Evolutionary conservation across 1,140 invertebrate genomes (phyloP).

Genomic region (Drosophila dunni): DNA sequence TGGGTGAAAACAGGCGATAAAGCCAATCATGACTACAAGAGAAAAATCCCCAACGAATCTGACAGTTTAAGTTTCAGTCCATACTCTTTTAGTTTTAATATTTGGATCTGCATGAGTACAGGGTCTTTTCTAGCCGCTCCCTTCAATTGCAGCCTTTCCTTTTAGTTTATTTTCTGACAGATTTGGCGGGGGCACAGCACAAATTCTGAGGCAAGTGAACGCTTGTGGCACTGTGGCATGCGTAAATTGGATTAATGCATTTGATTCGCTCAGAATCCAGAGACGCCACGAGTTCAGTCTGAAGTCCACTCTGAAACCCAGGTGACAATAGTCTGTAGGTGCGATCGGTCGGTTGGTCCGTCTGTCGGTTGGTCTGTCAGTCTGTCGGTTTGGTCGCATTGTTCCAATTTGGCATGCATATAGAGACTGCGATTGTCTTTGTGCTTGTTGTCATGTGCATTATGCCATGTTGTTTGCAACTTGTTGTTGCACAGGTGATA

Average conservation of each 20-base stretch:
- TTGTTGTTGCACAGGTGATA: slow-evolving; percentile 68
- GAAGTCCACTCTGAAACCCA: slow-evolving; percentile 20
- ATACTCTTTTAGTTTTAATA: too few relatives aligned
- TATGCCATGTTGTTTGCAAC: slow-evolving; percentile 32
- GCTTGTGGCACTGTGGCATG: slow-evolving; percentile 56
- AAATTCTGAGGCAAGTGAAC: slow-evolving; percentile 73
- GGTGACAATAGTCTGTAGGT: slow-evolving; percentile 50
- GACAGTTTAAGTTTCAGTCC: too few relatives aligned
- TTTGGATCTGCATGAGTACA: too few relatives aligned
- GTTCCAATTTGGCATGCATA: slow-evolving; percentile 74
- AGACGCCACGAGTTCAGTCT: slow-evolving; percentile 56
- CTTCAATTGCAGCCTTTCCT: neutral
- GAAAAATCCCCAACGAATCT: too few relatives aligned
- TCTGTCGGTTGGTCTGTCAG: slow-evolving; percentile 6
- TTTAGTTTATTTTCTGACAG: slow-evolving; percentile 52
- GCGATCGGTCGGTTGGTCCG: slow-evolving; percentile 22
- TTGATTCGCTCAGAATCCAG: slow-evolving; percentile 61
- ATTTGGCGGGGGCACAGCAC: slow-evolving; percentile 64
- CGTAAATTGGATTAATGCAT: slow-evolving; percentile 83
- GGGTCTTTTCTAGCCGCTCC: neutral
- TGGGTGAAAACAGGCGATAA: too few relatives aligned
- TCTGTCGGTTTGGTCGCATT: slow-evolving; percentile 49
- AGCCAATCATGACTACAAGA: too few relatives aligned
- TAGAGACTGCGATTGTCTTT: slow-evolving; percentile 49
- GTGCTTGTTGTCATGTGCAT: slow-evolving; percentile 6